Conservation (phyloP, 53 echinoderm and acorn worm species). For the Hippasteria phrygiana region DNA sequence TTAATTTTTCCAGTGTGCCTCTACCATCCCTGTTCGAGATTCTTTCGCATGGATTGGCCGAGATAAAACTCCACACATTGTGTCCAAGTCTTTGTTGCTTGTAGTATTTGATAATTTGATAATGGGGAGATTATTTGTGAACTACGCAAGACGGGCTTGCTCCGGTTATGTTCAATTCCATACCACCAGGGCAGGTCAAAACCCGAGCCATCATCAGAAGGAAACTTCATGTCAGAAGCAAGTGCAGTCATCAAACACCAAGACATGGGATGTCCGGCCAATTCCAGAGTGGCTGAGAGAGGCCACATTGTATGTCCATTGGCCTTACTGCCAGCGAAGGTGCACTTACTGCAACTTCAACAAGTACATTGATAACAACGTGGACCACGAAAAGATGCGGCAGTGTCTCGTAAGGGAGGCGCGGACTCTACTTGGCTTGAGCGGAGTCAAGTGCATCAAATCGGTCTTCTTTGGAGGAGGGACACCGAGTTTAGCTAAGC, state of each 20-base stretch:
- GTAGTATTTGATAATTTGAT: too few relatives aligned
- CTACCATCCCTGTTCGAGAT: too few relatives aligned
- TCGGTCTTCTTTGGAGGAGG: constrained; percentile 98
- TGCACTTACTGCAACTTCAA: constrained; percentile 99
- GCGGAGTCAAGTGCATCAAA: constrained; percentile 74
- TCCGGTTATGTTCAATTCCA: too few relatives aligned
- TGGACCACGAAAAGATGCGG: constrained; percentile 81
- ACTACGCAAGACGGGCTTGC: too few relatives aligned
- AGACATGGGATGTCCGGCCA: background rate
- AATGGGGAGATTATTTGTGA: too few relatives aligned
- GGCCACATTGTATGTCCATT: constrained; percentile 88
- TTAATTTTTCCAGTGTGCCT: too few relatives aligned
- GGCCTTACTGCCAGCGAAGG: constrained; percentile 92
- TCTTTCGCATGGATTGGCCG: too few relatives aligned
- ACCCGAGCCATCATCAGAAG: too few relatives aligned
- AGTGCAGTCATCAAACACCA: background rate
- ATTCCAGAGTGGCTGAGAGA: constrained; percentile 62
- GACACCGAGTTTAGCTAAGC: constrained; percentile 90
- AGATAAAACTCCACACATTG: too few relatives aligned
- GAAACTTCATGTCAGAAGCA: too few relatives aligned
- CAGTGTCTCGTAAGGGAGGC: constrained; percentile 77
- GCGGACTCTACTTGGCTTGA: constrained; percentile 69
- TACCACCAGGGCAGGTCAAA: too few relatives aligned
- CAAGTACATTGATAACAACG: constrained; percentile 78
- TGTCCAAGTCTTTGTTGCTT: too few relatives aligned